Percentiles rank a stretch among this genome's conserved stretches.
These are phyloP conservation scores for Lordiphosa andalusiaca DNA, from an alignment of 2,888 invertebrate species.

Conservation along the genomic window DNA sequence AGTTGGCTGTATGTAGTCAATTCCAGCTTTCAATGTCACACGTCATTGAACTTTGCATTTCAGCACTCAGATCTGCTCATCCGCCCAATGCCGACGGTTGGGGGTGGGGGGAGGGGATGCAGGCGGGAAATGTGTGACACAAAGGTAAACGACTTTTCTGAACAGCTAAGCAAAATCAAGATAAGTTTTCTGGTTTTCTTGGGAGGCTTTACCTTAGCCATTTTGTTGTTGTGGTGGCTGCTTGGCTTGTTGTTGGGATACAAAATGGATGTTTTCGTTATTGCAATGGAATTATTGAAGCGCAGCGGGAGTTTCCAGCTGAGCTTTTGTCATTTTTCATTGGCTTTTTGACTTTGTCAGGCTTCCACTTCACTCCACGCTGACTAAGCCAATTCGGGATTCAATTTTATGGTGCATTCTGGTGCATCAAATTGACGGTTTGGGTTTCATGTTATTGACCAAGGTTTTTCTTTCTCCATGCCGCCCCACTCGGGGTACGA, in stretches of 20 bases:
- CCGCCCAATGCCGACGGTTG: too few relatives aligned
- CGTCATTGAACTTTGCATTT: constrained; percentile 39
- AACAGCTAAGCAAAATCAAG: constrained; percentile 62
- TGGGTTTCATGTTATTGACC: constrained; percentile 59
- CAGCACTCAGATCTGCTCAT: constrained; percentile 20
- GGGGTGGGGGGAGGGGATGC: constrained; percentile 5
- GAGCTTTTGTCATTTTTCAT: constrained; percentile 44
- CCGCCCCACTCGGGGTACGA: background rate
- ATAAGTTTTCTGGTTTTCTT: constrained; percentile 37
- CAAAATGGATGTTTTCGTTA: constrained; percentile 22
- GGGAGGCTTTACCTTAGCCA: constrained; percentile 13
- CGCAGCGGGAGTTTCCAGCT: constrained; percentile 22
- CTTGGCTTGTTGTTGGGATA: constrained; percentile 1
- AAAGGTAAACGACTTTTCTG: constrained; percentile 64
- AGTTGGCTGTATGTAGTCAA: background rate
- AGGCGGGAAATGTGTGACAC: constrained; percentile 34
- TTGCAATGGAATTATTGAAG: constrained; percentile 43
- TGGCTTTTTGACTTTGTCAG: constrained; percentile 30
- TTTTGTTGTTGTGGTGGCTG: background rate
- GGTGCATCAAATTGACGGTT: constrained; percentile 44
- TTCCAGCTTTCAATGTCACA: constrained; percentile 66
- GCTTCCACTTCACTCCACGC: constrained; percentile 32
- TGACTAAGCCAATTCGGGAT: constrained; percentile 36
- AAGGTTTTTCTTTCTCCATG: constrained; percentile 37
- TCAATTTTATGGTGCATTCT: constrained; percentile 3